phyloP scores from a whole-genome alignment of 2,797 vertebrate genomes.

The Catamblyrhynchus diadema region DNA sequence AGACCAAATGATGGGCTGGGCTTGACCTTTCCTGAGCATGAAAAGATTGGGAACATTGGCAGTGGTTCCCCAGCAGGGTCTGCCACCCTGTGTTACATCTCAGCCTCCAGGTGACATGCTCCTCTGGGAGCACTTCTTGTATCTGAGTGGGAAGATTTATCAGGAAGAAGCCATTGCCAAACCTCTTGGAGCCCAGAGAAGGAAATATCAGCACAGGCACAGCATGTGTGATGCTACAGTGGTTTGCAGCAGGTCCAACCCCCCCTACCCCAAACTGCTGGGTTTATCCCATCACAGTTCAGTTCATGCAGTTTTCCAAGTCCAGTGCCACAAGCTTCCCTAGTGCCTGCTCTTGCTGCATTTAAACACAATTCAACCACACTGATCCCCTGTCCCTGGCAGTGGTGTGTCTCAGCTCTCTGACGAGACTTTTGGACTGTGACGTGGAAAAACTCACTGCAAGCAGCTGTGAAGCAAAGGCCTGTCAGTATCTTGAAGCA shows the following conservation, averaged over 20 bases:
- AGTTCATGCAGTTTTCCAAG: neutral
- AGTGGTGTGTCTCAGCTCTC: neutral
- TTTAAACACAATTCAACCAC: fast-evolving
- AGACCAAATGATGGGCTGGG: neutral
- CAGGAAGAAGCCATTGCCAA: neutral
- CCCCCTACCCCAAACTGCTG: neutral
- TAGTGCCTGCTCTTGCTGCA: neutral
- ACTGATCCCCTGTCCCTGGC: fast-evolving
- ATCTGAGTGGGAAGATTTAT: fast-evolving
- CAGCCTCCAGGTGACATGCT: fast-evolving
- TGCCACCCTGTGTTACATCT: neutral
- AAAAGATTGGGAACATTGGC: neutral
- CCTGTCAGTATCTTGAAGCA: neutral
- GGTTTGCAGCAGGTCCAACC: neutral
- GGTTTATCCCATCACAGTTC: neutral
- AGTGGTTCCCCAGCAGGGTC: neutral
- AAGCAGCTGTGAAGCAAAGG: neutral
- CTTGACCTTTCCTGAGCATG: neutral
- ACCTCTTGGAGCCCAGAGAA: neutral
- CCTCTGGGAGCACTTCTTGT: neutral
- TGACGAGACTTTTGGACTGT: neutral
- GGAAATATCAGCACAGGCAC: fast-evolving
- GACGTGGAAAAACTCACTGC: neutral
- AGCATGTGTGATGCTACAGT: neutral
- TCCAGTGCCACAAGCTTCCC: neutral